Evolutionary conservation across 1,140 invertebrate species (phyloP).

Genomic region (Trichoplusia ni): DNA sequence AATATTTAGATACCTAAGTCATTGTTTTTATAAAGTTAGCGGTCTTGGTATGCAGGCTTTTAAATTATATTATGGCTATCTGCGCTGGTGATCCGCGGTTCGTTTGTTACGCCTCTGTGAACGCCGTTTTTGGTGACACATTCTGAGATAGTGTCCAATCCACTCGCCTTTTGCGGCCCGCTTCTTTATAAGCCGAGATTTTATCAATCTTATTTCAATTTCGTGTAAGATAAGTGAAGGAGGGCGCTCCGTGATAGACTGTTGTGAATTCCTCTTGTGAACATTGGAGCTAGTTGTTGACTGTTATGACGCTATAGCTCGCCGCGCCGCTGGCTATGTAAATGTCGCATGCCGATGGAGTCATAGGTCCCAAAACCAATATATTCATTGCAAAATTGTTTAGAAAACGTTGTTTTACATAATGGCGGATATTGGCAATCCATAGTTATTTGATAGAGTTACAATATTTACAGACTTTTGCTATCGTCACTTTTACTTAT

Average conservation of each 20-base stretch:
- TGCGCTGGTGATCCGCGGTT: slow-evolving; percentile 34
- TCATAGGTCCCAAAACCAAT: slow-evolving; percentile 69
- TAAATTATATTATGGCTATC: slow-evolving; percentile 45
- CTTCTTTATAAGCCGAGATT: slow-evolving; percentile 48
- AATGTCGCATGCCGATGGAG: slow-evolving; percentile 75
- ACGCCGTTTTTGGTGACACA: slow-evolving; percentile 50
- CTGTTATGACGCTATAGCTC: slow-evolving; percentile 9
- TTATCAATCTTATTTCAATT: slow-evolving; percentile 58
- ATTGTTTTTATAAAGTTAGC: background rate
- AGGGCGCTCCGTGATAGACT: slow-evolving; percentile 32
- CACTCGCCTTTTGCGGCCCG: slow-evolving; percentile 51
- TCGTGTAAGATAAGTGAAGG: slow-evolving; percentile 47
- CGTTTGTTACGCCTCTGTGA: slow-evolving; percentile 43
- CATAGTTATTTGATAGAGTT: background rate
- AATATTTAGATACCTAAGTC: no score
- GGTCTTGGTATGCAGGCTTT: slow-evolving; percentile 19
- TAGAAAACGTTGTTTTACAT: slow-evolving; percentile 72
- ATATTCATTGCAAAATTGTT: slow-evolving; percentile 69
- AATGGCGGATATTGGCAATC: slow-evolving; percentile 55
- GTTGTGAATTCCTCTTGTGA: background rate
- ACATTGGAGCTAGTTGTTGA: slow-evolving; percentile 2
- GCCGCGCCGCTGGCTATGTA: slow-evolving; percentile 55
- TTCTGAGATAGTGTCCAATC: slow-evolving; percentile 48
- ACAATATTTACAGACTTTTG: no score
- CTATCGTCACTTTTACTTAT: no score